Evolutionary conservation across 2,888 invertebrate genomes (phyloP), one percentile per base, ranked within the genome.

Genomic region (Ecliptopera silaceata): DNA sequence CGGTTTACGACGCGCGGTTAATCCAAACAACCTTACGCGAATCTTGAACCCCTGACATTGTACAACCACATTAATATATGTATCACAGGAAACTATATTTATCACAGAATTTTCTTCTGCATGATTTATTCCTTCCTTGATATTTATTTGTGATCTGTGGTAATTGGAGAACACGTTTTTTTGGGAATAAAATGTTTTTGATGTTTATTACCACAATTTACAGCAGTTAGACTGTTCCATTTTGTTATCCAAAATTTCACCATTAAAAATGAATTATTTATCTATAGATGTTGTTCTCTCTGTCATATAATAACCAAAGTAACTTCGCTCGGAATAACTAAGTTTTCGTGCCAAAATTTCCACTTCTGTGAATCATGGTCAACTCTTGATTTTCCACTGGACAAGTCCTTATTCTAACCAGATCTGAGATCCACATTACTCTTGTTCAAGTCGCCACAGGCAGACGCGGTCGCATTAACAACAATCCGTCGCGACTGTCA

Each of bases 401-500:
- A n/a, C 29, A 51, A 39, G 31, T 39, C 53, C 26, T 22, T 38
- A 32, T 34, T 29, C 17, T 45, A 18, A 11, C 31, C 26, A 42
- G 34, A 45, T 47, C 48, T 18, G 42, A 39, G 15, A 36, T 32
- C 12, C 0, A 38, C 49, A 56, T 56, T 49, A 43, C 5, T 55
- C 50, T 68, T 65, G 61, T 61, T 69, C 49, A 62, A 51, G 59
- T 17, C 49, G 15, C 57, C 50, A 36, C 48, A 49, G 29, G 42
- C 15, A 17, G 50, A 45, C 48, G 49, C 52, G 57, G 52, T 52
- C 52, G 26, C 59, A 63, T 66, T 69, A 69, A 65, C 64, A 63
- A 61, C 63, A 69, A 71, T 68, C 55, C 58, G 64, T 67, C 67
- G 56, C 55, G 52, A 46, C 62, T 66, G 66, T 72, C 69, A 70